Base-by-base conservation (phyloP, 1,140 invertebrate genomes). In the Plectus sambesii region DNA sequence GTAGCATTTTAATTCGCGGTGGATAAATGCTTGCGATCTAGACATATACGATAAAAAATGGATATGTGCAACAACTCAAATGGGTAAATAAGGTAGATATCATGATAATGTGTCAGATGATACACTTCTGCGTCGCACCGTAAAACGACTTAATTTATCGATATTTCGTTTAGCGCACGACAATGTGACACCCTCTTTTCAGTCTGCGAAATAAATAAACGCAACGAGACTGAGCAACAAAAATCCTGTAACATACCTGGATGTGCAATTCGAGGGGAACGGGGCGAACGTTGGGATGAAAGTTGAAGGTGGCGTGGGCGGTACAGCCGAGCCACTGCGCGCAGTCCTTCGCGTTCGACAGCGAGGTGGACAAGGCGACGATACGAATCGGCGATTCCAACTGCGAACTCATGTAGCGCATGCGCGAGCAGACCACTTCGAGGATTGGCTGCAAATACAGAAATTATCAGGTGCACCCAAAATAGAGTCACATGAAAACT, bases 351-450 rank as follows among this genome's bases (percentile, higher is more conserved):
- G 92, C 87, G 76, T 97, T 93, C 4, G 85, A 85, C 23, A 99
- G 73, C 0, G 93, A 92, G 0, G 87, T 82, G 23, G 86, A 89
- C 2, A 99, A 72, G 0, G 90, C 88, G n/a, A 99, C 80, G 37
- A 99, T 94, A 19, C 94, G 76, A 38, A 97, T 90, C 17, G 47
- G 54, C 22, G 83, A 83, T 56, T 94, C 89, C 24, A 94, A 80
- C 69, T 99, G 92, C 0, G 87, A 89, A 0, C 88, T 86, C 47
- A 99, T 97, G 69, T 98, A 99, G 23, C 92, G 75, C 80, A 96
- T 94, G 49, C 94, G 73, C 0, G 92, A 96, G 70, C 90, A 96
- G 15, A 97, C 87, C 3, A 98, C 84, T 75, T 99, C 94, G 35
- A 98, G 72, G 8, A 94, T 84, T 0, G 94, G 89, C 2, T 75